These are phyloP conservation scores for Scrobipalpa costella DNA, from an alignment of 2,888 invertebrate genomes.

Conservation along the genomic window DNA sequence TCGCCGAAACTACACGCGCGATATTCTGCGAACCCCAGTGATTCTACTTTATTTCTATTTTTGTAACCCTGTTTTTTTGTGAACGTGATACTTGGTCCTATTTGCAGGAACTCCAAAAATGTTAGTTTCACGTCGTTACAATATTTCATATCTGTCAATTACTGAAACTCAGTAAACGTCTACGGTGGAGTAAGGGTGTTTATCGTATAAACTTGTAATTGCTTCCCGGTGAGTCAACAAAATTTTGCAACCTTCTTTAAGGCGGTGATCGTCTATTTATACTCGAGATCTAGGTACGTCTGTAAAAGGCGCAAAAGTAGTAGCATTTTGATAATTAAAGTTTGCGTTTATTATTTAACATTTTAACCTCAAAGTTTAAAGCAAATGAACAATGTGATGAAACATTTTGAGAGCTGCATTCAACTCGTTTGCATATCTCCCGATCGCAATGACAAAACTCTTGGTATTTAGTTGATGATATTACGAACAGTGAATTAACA, in stretches of 20 bases:
- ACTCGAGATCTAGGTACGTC: background rate
- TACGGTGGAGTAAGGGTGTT: slow-evolving; percentile 6
- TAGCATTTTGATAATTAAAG: background rate
- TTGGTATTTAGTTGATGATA: too few species aligned
- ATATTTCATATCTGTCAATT: slow-evolving; percentile 22
- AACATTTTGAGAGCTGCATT: too few species aligned
- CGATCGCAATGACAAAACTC: too few species aligned
- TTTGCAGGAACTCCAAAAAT: background rate
- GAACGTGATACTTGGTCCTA: background rate
- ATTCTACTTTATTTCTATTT: slow-evolving; percentile 13
- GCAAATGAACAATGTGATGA: too few species aligned
- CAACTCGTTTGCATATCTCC: too few species aligned
- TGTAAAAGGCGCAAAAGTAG: background rate
- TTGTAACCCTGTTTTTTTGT: slow-evolving; percentile 11
- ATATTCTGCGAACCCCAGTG: slow-evolving; percentile 30
- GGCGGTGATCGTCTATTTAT: background rate
- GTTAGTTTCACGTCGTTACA: slow-evolving; percentile 16
- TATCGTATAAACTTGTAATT: slow-evolving; percentile 44
- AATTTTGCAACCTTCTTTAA: slow-evolving; percentile 48
- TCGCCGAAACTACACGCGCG: slow-evolving; percentile 36
- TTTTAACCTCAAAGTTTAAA: too few species aligned
- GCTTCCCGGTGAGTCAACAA: slow-evolving; percentile 58
- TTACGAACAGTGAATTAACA: too few species aligned
- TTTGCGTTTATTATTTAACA: too few species aligned
- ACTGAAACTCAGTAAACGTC: slow-evolving; percentile 20